A percentile compares a stretch with the other conserved stretches of the same genome.
Evolutionary conservation across 2,113 vertebrate species (phyloP).

Genomic region (Oreotrochilus melanogaster): DNA sequence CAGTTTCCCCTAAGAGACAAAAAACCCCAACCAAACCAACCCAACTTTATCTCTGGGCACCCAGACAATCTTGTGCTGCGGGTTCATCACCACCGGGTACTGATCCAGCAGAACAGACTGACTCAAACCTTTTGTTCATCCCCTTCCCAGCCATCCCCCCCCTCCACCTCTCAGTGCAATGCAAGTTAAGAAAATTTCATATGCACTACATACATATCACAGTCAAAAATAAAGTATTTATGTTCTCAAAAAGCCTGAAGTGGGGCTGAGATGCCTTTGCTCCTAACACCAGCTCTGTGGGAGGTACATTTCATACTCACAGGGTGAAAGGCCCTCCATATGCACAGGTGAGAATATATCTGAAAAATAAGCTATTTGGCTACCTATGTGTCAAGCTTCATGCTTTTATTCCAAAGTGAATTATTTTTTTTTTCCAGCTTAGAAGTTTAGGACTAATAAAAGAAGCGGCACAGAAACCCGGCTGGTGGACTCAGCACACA

Average conservation of each 20-base stretch:
- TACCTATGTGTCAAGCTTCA: neutral
- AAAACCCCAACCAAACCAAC: fast-evolving
- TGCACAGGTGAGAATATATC: neutral
- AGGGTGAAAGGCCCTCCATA: neutral
- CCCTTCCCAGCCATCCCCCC: neutral
- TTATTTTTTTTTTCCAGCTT: neutral
- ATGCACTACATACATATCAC: neutral
- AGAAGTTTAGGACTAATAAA: neutral
- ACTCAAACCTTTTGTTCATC: fast-evolving
- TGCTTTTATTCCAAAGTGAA: neutral
- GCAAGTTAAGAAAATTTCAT: fast-evolving
- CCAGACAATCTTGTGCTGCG: fast-evolving
- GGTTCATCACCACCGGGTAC: fast-evolving
- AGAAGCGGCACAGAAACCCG: neutral
- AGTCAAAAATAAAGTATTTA: neutral
- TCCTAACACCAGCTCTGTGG: fast-evolving
- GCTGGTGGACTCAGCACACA: neutral
- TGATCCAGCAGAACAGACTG: neutral
- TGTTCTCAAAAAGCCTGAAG: neutral
- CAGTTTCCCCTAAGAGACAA: fast-evolving
- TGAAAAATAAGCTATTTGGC: neutral
- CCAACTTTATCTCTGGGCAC: fast-evolving
- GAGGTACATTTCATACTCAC: neutral
- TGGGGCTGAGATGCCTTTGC: neutral
- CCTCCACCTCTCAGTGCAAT: neutral